phyloP scores from a whole-genome alignment of 2,797 vertebrate species.

The Euthynnus affinis region DNA sequence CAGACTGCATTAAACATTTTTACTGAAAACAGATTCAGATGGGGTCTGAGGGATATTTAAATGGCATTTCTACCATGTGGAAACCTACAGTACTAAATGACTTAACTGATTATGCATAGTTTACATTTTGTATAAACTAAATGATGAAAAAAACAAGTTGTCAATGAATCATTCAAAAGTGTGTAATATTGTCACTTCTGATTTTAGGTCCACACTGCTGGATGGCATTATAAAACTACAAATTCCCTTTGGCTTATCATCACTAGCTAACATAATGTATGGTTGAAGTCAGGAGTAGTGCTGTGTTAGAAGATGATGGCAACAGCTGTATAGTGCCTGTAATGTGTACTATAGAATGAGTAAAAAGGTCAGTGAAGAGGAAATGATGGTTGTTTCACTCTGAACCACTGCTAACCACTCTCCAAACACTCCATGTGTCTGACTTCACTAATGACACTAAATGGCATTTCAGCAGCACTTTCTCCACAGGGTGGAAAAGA shows the following conservation, averaged over 20 bases:
- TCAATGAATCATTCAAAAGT: too few species aligned
- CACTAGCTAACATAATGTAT: background rate
- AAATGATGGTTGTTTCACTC: background rate
- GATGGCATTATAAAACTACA: background rate
- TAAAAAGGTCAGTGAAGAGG: constrained; percentile 21
- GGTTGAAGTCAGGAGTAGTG: background rate
- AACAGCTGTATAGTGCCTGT: background rate
- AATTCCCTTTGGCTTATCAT: background rate
- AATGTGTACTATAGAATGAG: constrained; percentile 8
- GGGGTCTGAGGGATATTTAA: background rate
- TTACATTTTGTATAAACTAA: too few species aligned
- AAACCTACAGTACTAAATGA: background rate
- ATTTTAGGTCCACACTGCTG: background rate
- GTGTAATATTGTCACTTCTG: background rate
- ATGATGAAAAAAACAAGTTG: too few species aligned
- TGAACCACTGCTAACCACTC: background rate
- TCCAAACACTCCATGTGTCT: background rate
- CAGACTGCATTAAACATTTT: background rate
- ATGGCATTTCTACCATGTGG: background rate
- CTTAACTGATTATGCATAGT: too few species aligned
- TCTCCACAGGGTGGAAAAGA: background rate
- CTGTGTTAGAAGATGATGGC: background rate
- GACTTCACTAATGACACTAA: constrained; percentile 12
- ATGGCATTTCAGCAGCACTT: constrained; percentile 5
- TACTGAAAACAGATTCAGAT: background rate